Conservation (phyloP, 2,113 vertebrate species). For the Neotragus pygmaeus region DNA sequence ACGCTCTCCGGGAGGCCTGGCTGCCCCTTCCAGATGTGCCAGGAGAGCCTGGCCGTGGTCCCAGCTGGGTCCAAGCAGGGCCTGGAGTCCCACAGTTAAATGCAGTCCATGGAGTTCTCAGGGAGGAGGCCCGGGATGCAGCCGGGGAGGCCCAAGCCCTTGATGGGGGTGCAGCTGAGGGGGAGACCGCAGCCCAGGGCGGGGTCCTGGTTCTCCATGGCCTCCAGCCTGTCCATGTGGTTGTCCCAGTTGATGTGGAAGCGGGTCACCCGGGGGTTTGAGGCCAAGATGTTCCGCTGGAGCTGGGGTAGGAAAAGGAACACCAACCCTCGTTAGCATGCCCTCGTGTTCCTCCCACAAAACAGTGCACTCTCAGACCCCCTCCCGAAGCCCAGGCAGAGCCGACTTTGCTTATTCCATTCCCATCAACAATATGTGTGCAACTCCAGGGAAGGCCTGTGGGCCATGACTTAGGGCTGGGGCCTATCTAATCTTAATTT, state of each 20-base stretch:
- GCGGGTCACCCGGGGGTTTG: slow-evolving; percentile 91
- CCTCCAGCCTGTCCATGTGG: slow-evolving; percentile 85
- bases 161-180: slow-evolving; percentile 84
- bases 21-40: not conserved
- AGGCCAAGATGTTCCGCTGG: slow-evolving; percentile 92
- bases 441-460: not conserved
- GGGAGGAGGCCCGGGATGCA: slow-evolving; percentile 85
- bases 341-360: not conserved
- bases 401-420: not conserved
- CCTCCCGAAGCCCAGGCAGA: not conserved
- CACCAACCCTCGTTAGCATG: not conserved
- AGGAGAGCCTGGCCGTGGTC: not conserved
- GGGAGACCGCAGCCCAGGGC: slow-evolving; percentile 83
- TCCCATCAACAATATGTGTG: not conserved
- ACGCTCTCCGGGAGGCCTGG: not conserved
- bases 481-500: not conserved
- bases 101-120: slow-evolving; percentile 95
- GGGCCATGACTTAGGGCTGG: not conserved
- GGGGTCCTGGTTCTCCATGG: slow-evolving; percentile 89
- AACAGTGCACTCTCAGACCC: not conserved
- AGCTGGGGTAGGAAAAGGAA: slow-evolving; percentile 79
- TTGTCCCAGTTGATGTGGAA: slow-evolving; percentile 97
- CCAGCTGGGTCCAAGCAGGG: not conserved
- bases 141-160: slow-evolving; percentile 73
- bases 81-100: slow-evolving; percentile 64